Evolutionary conservation across 2,797 vertebrate species (phyloP).

Genomic region (Sebastes ruberrimus): DNA sequence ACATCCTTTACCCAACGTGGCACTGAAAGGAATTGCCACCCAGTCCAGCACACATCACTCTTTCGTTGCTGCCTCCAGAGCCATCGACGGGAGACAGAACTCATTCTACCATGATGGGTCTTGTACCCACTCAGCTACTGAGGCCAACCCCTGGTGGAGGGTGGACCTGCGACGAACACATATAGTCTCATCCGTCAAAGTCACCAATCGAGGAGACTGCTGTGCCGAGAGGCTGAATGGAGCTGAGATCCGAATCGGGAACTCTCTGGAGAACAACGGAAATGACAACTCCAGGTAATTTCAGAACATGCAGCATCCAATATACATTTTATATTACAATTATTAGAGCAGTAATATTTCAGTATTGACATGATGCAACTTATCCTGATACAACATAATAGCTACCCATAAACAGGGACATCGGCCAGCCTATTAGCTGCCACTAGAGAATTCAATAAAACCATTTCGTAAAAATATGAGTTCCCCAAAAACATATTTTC

Average conservation of each 20-base stretch:
- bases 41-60: background rate
- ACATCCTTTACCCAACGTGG: slow-evolving; percentile 7
- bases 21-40: background rate
- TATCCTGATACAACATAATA: background rate
- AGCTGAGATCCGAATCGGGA: slow-evolving; percentile 38
- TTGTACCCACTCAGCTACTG: background rate
- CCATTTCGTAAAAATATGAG: background rate
- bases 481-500: background rate
- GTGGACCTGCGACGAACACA: slow-evolving; percentile 3
- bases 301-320: background rate
- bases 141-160: slow-evolving; percentile 22
- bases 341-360: background rate
- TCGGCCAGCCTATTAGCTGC: background rate
- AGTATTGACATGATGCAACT: background rate
- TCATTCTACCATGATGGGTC: background rate
- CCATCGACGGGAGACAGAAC: slow-evolving; percentile 18
- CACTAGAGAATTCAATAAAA: background rate
- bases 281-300: slow-evolving; percentile 27
- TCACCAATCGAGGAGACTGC: slow-evolving; percentile 47
- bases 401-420: background rate
- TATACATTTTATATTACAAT: background rate
- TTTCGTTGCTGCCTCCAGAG: background rate
- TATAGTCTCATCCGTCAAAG: background rate
- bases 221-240: slow-evolving; percentile 32
- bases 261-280: slow-evolving; percentile 16